Evolutionary conservation across 2,797 vertebrate genomes (phyloP).

Genomic region (Sebastes steindachneri): DNA sequence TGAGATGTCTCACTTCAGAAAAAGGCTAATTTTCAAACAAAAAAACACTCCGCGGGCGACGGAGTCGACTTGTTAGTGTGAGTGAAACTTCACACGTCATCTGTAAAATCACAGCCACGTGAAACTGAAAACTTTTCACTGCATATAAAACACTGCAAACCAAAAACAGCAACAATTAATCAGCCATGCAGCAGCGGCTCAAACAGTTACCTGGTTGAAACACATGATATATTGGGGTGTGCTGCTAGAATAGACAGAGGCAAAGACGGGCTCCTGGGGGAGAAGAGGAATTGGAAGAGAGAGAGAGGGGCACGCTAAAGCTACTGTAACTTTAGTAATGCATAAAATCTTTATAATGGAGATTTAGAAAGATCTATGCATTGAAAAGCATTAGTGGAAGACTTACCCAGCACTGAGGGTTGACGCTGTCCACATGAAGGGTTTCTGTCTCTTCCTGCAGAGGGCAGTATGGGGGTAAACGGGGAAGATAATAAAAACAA

Average conservation of each 20-base stretch:
- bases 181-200: conserved; percentile 54
- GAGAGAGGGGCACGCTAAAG: conserved; percentile 24
- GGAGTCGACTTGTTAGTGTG: not conserved
- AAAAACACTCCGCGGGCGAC: not conserved
- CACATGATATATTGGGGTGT: conserved; percentile 83
- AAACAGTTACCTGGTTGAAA: conserved; percentile 84
- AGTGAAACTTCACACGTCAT: conserved; percentile 25
- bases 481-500: not conserved
- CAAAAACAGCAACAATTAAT: not conserved
- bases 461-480: not conserved
- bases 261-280: conserved; percentile 85
- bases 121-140: conserved; percentile 34
- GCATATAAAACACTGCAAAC: conserved; percentile 57
- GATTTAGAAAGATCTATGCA: not conserved
- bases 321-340: conserved; percentile 13
- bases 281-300: conserved; percentile 38
- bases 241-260: conserved; percentile 81
- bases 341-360: conserved; percentile 11
- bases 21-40: not conserved
- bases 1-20: conserved; percentile 8
- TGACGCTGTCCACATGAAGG: conserved; percentile 11
- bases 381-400: not conserved
- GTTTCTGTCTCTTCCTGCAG: conserved; percentile 66
- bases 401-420: conserved; percentile 80
- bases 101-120: conserved; percentile 3